Conservation (phyloP, 2,113 vertebrate genomes). For the Campylomormyrus numenius region DNA sequence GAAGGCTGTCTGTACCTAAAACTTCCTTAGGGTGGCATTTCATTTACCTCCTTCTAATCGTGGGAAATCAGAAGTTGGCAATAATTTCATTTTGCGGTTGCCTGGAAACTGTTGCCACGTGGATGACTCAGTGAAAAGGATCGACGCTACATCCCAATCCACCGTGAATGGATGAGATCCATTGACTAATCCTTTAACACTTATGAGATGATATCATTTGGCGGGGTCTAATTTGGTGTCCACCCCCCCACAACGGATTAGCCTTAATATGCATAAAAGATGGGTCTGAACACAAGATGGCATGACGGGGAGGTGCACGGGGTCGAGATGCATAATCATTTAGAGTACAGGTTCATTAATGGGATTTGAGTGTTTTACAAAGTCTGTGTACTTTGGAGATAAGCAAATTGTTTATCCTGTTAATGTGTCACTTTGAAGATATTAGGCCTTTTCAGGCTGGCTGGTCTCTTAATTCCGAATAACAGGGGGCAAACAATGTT, state of each 20-base stretch:
- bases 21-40: not conserved
- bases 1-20: not conserved
- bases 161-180: not conserved
- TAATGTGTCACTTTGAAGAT: conserved; percentile 72
- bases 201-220: conserved; percentile 26
- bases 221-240: conserved; percentile 29
- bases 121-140: not conserved
- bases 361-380: conserved; percentile 59
- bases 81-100: not conserved
- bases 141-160: not conserved
- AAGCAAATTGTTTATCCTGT: conserved; percentile 66
- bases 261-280: conserved; percentile 44
- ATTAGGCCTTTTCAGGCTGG: conserved; percentile 59
- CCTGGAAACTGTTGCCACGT: not conserved
- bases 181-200: not conserved
- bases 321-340: conserved; percentile 49
- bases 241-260: conserved; percentile 45
- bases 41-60: not conserved
- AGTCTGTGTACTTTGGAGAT: conserved; percentile 57
- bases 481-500: conserved; percentile 49
- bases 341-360: conserved; percentile 54
- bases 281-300: conserved; percentile 33
- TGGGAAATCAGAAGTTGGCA: not conserved
- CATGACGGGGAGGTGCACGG: conserved; percentile 29
- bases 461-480: conserved; percentile 56